Base-by-base conservation (phyloP, 2,888 invertebrate genomes). In the Hyposoter didymator region DNA sequence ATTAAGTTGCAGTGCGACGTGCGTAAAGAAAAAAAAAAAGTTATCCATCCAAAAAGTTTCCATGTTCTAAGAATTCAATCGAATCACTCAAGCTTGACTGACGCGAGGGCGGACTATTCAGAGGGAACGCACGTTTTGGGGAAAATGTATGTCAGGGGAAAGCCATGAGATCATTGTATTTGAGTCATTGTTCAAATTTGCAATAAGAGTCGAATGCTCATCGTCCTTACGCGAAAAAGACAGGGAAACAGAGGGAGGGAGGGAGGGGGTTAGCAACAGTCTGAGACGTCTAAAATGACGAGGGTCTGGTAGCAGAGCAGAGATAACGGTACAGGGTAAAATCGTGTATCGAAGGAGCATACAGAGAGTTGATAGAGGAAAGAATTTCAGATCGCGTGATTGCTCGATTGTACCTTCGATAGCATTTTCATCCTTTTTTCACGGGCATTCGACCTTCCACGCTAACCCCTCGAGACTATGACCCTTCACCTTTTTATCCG, bases 351-450 rank as follows among this genome's bases (percentile, higher is more conserved):
- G 19, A 43, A 67, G 39, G 69, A 49, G 45, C 39, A 75, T n/a
- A 45, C 47, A 35, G 47, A 32, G 49, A 47, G n/a, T 43, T 28
- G 32, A 10, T 28, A 19, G 64, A 43, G 59, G 78, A 72, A 22
- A 76, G 80, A 88, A 90, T 90, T 90, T 90, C 89, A 92, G 91
- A 92, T 93, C 92, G 92, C 90, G 90, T 91, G 92, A 93, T 93
- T 93, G 93, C 92, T 93, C 93, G 92, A 93, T 92, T 92, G 92
- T 92, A 90, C 90, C 90, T 87, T 84, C 75, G 82, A 67, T 43
- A 59, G 45, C 59, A 55, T 76, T 82, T 78, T 82, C 62, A 49
- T 73, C 67, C 85, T 84, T 87, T 84, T 84, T 49, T 83, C 84
- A 85, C 84, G 84, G 85, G 86, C 87, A 86, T 86, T 84, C 84